phyloP scores from a whole-genome alignment of 2,113 vertebrate species.

The Bungarus multicinctus region DNA sequence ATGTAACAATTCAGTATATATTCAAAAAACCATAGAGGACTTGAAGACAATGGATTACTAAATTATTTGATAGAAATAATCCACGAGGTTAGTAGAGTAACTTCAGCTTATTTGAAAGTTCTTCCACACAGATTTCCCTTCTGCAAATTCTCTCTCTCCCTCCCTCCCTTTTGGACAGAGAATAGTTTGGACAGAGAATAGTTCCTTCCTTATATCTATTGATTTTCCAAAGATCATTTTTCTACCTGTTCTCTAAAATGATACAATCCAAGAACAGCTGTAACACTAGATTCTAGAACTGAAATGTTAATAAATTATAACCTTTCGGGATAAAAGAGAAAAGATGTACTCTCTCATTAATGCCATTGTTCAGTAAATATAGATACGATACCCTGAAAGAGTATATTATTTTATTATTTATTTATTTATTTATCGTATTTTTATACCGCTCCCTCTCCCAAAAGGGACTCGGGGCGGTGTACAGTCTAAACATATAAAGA shows the following conservation, averaged over 20 bases:
- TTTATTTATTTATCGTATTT: too few species aligned
- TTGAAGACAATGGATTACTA: neutral
- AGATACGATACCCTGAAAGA: neutral
- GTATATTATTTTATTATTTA: too few species aligned
- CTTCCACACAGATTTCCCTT: too few species aligned
- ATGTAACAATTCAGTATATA: too few species aligned
- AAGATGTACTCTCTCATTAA: neutral
- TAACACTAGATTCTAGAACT: neutral
- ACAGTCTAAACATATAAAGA: too few species aligned
- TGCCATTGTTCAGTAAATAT: neutral
- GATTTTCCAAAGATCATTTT: neutral
- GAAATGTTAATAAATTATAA: neutral
- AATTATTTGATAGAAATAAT: neutral
- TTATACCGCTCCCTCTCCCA: too few species aligned
- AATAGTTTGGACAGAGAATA: neutral
- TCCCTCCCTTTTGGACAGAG: too few species aligned
- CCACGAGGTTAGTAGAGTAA: too few species aligned
- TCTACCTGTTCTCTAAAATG: neutral
- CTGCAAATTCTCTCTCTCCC: neutral
- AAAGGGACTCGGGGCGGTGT: too few species aligned
- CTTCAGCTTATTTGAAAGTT: neutral
- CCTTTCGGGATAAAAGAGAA: neutral
- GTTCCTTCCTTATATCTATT: neutral
- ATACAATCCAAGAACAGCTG: neutral
- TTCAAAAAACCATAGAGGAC: neutral